phyloP scores from a whole-genome alignment of 2,888 invertebrate genomes.

The Acronicta aceris region DNA sequence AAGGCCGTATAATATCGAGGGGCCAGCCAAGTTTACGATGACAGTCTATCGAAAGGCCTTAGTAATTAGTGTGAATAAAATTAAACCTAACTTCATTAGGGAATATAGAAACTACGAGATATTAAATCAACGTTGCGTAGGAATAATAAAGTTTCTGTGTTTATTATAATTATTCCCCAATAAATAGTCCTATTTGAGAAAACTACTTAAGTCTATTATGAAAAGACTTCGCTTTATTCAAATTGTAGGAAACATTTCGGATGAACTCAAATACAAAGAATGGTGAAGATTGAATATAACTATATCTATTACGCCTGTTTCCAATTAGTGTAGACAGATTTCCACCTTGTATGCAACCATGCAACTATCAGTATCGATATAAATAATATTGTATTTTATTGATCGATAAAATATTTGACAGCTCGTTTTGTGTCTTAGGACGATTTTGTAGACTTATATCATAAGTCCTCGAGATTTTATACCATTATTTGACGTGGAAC shows the following conservation, averaged over 20 bases:
- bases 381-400: no score
- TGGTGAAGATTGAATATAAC: no score
- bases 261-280: no score
- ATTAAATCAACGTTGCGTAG: slow-evolving; percentile 47
- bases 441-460: no score
- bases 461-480: no score
- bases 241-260: not conserved
- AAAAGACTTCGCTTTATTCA: not conserved
- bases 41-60: slow-evolving; percentile 44
- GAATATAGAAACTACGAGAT: slow-evolving; percentile 32
- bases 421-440: no score
- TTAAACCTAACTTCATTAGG: slow-evolving; percentile 56
- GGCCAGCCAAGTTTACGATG: slow-evolving; percentile 42
- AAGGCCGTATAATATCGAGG: slow-evolving; percentile 12
- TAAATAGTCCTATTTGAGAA: slow-evolving; percentile 21
- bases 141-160: slow-evolving; percentile 45
- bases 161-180: slow-evolving; percentile 40
- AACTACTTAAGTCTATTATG: slow-evolving; percentile 16
- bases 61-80: slow-evolving; percentile 57
- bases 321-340: no score
- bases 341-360: no score
- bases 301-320: no score
- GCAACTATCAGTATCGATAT: no score
- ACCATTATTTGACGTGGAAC: no score
- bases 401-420: no score